These are phyloP conservation scores for Sinocyclocheilus anshuiensis DNA, from an alignment of 2,113 vertebrate species.

Conservation along the genomic window DNA sequence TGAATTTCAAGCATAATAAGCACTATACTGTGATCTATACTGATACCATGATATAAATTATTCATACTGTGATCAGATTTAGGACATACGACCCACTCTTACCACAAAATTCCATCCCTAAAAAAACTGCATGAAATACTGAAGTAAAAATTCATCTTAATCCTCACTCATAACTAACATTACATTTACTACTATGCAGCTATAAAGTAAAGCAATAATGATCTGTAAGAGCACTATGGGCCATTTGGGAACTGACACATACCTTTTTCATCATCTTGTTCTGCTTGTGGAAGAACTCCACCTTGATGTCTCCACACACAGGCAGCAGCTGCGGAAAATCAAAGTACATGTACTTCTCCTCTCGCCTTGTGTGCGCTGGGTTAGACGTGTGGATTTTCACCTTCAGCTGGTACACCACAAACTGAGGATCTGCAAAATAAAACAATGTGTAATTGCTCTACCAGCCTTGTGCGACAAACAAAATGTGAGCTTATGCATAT, in stretches of 20 bases:
- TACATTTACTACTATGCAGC: not conserved
- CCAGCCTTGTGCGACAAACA: not conserved
- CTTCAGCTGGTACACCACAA: slow-evolving; percentile 96
- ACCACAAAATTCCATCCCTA: not conserved
- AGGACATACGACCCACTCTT: not conserved
- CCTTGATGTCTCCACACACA: slow-evolving; percentile 97
- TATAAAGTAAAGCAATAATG: not conserved
- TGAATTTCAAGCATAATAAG: not conserved
- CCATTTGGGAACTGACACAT: not conserved
- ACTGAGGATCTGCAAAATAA: slow-evolving; percentile 85
- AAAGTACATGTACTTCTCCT: slow-evolving; percentile 94
- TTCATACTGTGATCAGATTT: not conserved
- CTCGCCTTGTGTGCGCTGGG: slow-evolving; percentile 85
- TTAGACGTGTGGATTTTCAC: slow-evolving; percentile 96
- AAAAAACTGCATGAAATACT: not conserved
- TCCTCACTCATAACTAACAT: not conserved
- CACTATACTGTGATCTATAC: not conserved
- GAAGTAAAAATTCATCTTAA: not conserved
- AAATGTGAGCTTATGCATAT: not conserved
- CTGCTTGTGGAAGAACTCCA: slow-evolving; percentile 99
- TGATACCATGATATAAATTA: not conserved
- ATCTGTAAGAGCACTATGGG: not conserved
- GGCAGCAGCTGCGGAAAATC: slow-evolving; percentile 94
- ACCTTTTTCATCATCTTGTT: slow-evolving; percentile 99
- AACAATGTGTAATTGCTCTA: not conserved